Conservation (phyloP, 2,797 vertebrate species). For the Denticeps clupeoides region DNA sequence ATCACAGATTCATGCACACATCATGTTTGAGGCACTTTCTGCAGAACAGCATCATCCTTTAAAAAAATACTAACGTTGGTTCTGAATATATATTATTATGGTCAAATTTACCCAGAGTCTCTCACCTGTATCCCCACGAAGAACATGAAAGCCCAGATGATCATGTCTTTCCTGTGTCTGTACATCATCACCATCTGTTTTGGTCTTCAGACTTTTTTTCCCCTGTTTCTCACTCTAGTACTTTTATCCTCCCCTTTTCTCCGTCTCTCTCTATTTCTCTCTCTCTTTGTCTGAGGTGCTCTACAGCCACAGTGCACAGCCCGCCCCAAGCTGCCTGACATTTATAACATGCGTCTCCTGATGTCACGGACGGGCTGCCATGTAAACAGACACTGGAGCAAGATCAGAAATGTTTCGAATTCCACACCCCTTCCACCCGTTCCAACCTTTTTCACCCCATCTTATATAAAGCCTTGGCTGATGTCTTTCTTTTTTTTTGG, state of each 20-base stretch:
- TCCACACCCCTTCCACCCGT: slow-evolving; percentile 47
- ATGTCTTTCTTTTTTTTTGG: no score
- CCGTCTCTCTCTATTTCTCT: background rate
- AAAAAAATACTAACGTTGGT: no score
- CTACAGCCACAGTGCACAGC: slow-evolving; percentile 10
- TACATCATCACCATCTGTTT: slow-evolving; percentile 37
- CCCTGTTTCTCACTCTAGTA: no score
- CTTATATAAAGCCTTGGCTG: background rate
- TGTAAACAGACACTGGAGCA: slow-evolving; percentile 64
- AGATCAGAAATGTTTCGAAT: slow-evolving; percentile 67
- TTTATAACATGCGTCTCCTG: slow-evolving; percentile 65
- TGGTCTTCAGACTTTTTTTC: slow-evolving; percentile 9
- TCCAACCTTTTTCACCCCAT: background rate
- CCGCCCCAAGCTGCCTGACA: slow-evolving; percentile 42
- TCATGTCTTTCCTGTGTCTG: slow-evolving; percentile 26
- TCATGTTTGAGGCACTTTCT: no score
- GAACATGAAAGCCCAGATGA: slow-evolving; percentile 38
- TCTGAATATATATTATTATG: background rate
- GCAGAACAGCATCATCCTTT: no score
- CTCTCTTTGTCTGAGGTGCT: background rate
- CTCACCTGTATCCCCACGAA: slow-evolving; percentile 50
- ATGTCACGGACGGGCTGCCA: slow-evolving; percentile 61
- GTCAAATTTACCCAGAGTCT: background rate
- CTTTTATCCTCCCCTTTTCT: background rate
- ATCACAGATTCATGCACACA: no score